These are phyloP conservation scores for Entelurus aequoreus DNA, from an alignment of 2,113 vertebrate species.

Conservation along the genomic window DNA sequence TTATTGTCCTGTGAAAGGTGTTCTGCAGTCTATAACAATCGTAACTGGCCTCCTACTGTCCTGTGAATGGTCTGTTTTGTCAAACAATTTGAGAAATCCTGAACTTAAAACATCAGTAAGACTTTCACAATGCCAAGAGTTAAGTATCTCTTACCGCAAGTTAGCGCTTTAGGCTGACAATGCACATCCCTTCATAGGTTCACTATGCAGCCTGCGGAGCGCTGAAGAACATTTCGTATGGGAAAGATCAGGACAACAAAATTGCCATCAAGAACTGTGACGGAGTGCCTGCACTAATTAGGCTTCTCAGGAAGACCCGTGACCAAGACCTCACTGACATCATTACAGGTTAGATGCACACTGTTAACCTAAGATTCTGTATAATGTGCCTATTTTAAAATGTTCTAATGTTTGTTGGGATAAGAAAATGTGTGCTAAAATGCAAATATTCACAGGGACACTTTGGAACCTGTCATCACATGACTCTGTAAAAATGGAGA, in stretches of 20 bases:
- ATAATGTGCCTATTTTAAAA: background rate
- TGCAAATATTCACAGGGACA: slow-evolving; percentile 73
- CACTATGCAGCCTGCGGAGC: slow-evolving; percentile 91
- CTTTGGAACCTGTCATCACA: slow-evolving; percentile 97
- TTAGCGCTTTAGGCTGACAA: too few relatives aligned
- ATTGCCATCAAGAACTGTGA: slow-evolving; percentile 97
- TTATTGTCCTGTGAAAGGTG: too few relatives aligned
- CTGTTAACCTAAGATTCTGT: background rate
- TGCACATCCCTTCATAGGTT: slow-evolving; percentile 33
- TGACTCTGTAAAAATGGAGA: slow-evolving; percentile 96
- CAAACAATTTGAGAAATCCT: too few relatives aligned
- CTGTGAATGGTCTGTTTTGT: too few relatives aligned
- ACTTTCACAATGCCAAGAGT: too few relatives aligned
- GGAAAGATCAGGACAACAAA: slow-evolving; percentile 91
- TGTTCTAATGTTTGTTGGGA: background rate
- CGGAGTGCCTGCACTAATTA: slow-evolving; percentile 83
- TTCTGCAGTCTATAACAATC: too few relatives aligned
- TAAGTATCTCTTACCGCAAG: too few relatives aligned
- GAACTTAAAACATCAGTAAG: too few relatives aligned
- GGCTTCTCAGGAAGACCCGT: slow-evolving; percentile 83
- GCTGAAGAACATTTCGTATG: slow-evolving; percentile 94
- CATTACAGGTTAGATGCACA: slow-evolving; percentile 81
- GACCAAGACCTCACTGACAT: slow-evolving; percentile 90
- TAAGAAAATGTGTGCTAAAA: background rate
- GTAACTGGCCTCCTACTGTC: too few relatives aligned